These are phyloP conservation scores for Hermaeophaga mercurialis DNA, from an alignment of 2,888 invertebrate genomes.

Conservation along the genomic window DNA sequence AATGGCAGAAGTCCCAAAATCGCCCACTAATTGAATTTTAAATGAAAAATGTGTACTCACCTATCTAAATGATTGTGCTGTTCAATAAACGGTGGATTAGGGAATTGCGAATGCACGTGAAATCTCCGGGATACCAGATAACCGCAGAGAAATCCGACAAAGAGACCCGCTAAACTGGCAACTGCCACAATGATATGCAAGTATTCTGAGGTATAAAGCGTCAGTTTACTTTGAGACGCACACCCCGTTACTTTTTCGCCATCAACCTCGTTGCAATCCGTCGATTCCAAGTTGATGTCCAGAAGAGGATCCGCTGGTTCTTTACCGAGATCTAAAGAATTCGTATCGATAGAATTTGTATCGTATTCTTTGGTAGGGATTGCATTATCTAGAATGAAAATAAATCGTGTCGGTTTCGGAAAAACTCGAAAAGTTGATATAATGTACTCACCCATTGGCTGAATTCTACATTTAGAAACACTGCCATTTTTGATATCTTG, in stretches of 20 bases:
- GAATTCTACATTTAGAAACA: slow-evolving; percentile 60
- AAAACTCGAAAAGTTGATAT: too few relatives aligned
- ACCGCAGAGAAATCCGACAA: slow-evolving; percentile 83
- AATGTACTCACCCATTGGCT: slow-evolving; percentile 41
- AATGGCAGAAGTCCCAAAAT: too few relatives aligned
- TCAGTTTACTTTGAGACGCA: slow-evolving; percentile 61
- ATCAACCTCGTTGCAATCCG: slow-evolving; percentile 49
- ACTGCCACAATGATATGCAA: slow-evolving; percentile 76
- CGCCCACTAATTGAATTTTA: too few relatives aligned
- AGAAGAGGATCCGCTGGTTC: slow-evolving; percentile 38
- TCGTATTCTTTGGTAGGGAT: slow-evolving; percentile 45
- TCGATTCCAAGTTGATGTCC: slow-evolving; percentile 47
- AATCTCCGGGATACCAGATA: slow-evolving; percentile 81
- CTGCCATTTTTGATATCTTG: slow-evolving; percentile 77
- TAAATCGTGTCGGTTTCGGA: too few relatives aligned
- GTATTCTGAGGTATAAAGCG: slow-evolving; percentile 80
- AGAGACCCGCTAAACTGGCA: slow-evolving; percentile 78
- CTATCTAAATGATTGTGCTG: slow-evolving; percentile 79
- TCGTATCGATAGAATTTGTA: slow-evolving; percentile 47
- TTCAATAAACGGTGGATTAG: slow-evolving; percentile 76
- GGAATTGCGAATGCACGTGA: slow-evolving; percentile 71
- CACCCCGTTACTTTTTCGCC: slow-evolving; percentile 50
- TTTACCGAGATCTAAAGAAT: slow-evolving; percentile 37
- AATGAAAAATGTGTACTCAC: slow-evolving; percentile 58
- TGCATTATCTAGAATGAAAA: slow-evolving; percentile 36